phyloP scores from a whole-genome alignment of 2,113 vertebrate genomes.

The Chiloscyllium plagiosum region DNA sequence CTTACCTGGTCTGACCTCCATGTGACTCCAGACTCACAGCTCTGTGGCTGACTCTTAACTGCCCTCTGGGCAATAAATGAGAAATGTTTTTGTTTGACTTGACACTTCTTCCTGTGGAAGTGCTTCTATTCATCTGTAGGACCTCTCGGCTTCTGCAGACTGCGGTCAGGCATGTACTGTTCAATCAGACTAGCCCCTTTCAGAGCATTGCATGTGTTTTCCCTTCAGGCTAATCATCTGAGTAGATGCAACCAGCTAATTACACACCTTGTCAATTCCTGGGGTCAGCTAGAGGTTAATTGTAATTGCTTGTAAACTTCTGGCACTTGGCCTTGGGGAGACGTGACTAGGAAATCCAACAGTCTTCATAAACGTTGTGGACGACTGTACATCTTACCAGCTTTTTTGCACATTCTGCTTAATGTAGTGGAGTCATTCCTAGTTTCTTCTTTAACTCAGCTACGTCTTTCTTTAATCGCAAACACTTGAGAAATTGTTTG shows the following conservation, averaged over 20 bases:
- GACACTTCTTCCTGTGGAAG: background rate
- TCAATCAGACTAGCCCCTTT: background rate
- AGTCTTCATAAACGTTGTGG: no score
- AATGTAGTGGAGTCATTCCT: no score
- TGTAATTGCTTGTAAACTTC: background rate
- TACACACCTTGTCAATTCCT: background rate
- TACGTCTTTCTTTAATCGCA: no score
- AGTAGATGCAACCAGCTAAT: background rate
- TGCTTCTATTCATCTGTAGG: background rate
- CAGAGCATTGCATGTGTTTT: background rate
- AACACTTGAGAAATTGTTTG: no score
- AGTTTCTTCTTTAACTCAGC: no score
- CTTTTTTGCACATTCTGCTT: no score
- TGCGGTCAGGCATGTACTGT: background rate
- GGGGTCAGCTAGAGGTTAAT: background rate
- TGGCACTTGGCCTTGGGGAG: background rate
- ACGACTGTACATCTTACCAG: no score
- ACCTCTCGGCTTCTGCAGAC: background rate
- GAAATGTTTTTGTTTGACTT: background rate
- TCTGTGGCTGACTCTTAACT: no score
- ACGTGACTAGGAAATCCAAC: no score
- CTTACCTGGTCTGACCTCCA: no score
- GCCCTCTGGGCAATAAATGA: background rate
- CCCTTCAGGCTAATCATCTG: background rate
- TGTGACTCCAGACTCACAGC: no score